Evolutionary conservation across 2,888 invertebrate genomes (phyloP).

Genomic region (Harpalus rubripes): DNA sequence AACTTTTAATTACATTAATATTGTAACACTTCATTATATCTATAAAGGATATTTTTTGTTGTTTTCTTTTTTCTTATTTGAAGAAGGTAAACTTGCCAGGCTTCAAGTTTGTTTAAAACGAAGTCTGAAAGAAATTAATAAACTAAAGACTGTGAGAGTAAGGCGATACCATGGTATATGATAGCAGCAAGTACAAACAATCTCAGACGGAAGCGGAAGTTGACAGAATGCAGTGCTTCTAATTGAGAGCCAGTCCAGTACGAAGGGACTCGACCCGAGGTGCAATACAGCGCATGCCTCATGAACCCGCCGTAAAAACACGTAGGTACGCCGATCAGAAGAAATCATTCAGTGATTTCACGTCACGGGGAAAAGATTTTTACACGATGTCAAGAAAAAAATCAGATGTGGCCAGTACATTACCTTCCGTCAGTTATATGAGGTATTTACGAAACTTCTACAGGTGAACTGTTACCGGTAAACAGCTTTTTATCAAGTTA

Average conservation of each 20-base stretch:
- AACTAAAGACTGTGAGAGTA: slow-evolving; percentile 34
- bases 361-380: too few relatives aligned
- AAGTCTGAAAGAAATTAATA: slow-evolving; percentile 27
- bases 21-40: too few relatives aligned
- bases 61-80: background rate
- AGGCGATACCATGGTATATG: slow-evolving; percentile 18
- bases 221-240: slow-evolving; percentile 61
- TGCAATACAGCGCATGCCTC: slow-evolving; percentile 12
- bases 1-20: too few relatives aligned
- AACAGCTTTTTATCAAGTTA: too few relatives aligned
- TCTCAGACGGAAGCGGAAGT: slow-evolving; percentile 62
- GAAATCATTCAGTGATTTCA: too few relatives aligned
- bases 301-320: slow-evolving; percentile 6
- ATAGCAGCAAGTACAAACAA: slow-evolving; percentile 48
- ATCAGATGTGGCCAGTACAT: too few relatives aligned
- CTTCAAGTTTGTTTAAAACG: slow-evolving; percentile 11
- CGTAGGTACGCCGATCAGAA: too few relatives aligned
- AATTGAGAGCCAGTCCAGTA: slow-evolving; percentile 57
- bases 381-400: too few relatives aligned
- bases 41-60: background rate
- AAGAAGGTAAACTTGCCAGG: slow-evolving; percentile 3
- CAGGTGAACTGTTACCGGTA: too few relatives aligned
- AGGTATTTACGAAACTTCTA: too few relatives aligned
- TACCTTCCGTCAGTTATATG: too few relatives aligned
- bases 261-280: background rate